Percentiles rank a stretch among this genome's conserved stretches.
phyloP scores from a whole-genome alignment of 2,797 vertebrate species.

The Cryptoprocta ferox region DNA sequence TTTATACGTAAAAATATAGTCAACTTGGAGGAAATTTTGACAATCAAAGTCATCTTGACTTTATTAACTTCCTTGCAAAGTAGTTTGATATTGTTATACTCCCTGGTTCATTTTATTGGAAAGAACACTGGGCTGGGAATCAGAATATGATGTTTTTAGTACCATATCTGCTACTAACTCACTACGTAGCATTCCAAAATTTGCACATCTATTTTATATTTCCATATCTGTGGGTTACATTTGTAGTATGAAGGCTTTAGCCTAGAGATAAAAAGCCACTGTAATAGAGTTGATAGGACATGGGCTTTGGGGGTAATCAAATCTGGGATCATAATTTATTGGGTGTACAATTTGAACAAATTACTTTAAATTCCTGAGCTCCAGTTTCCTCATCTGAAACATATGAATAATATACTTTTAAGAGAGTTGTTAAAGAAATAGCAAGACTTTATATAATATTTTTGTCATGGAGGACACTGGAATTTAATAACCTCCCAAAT shows the following conservation, averaged over 20 bases:
- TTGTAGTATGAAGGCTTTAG: neutral
- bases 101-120: neutral
- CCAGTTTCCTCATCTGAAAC: neutral
- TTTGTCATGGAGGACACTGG: neutral
- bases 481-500: neutral
- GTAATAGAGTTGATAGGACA: neutral
- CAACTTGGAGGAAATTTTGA: neutral
- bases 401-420: neutral
- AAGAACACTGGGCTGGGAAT: neutral
- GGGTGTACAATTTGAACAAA: neutral
- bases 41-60: neutral
- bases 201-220: neutral
- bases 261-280: neutral
- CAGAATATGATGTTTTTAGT: neutral
- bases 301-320: neutral
- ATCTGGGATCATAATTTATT: neutral
- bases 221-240: neutral
- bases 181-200: neutral
- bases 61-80: constrained; percentile 24
- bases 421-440: neutral
- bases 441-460: neutral
- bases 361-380: neutral
- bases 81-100: neutral
- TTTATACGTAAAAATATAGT: neutral
- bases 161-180: neutral